Base-by-base conservation (phyloP, 2,888 invertebrate species). In the Linyphia triangularis region DNA sequence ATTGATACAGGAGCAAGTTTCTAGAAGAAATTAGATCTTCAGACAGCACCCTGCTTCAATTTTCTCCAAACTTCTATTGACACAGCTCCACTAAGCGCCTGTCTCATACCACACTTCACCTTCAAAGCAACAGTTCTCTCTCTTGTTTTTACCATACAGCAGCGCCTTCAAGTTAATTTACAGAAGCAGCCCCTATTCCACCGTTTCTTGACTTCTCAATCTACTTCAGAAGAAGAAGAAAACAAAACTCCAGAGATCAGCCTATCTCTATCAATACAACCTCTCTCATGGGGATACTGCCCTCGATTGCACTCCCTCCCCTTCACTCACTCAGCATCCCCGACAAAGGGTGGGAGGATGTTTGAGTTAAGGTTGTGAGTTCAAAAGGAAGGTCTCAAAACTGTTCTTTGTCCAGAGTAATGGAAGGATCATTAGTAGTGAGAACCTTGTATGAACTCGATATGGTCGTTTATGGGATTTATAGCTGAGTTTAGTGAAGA, bases 251-350 rank as follows among this genome's bases (percentile, higher is more conserved):
- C 13, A n/a, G 28, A n/a, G 59, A 19, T 4, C 33, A 28, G 22
- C 77, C 51, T 33, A 65, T 79, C 79, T 67, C 79, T 67, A 79
- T 79, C 79, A 79, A 65, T 67, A 43, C 63, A 16, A 16, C 13
- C 22, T 40, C 9, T 70, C 40, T 40, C 40, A 33, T 61, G 65
- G 78, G 78, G 63, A 85, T 69, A 51, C 85, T 63, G 51, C 85
- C 85, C 72, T 61, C 85, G 63, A 72, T 70, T 85, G 78, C 77
- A 77, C 85, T 78, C 78, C n/a, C 37, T 40, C 24, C 33, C 59
- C 30, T 40, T 57, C 85, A 75, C 43, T 63, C 33, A 30, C 19
- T 28, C 13, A 10, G n/a, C 77, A 16, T n/a, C 40, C 10, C 28
- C 40, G 13, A 51, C 63, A 57, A 61, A n/a, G 63, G 24, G 63